A percentile compares a stretch with the other conserved stretches of the same genome.
phyloP scores from a whole-genome alignment of 2,888 invertebrate genomes.

The Ichneumoninae sp. region DNA sequence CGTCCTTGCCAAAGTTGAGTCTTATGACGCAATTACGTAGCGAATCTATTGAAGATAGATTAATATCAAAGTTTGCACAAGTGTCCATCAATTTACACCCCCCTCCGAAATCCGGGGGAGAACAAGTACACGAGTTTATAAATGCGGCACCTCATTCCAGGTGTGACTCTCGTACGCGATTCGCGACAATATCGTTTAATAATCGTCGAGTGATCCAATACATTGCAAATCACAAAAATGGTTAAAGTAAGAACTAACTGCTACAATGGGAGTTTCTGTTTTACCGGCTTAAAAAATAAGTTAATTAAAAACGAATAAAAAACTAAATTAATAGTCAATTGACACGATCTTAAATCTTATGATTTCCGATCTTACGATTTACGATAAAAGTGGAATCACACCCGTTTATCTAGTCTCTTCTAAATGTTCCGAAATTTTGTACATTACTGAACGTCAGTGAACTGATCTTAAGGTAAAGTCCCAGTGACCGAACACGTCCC shows the following conservation, averaged over 20 bases:
- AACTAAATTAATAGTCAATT: neutral
- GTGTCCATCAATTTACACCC: conserved; percentile 25
- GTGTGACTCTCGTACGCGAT: conserved; percentile 23
- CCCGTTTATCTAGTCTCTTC: neutral
- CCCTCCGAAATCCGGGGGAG: conserved; percentile 8
- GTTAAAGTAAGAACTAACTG: conserved; percentile 51
- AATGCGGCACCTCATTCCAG: conserved; percentile 24
- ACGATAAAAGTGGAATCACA: neutral
- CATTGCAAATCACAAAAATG: conserved; percentile 40
- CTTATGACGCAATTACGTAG: neutral
- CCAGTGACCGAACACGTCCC: too few species aligned
- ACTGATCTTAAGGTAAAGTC: neutral
- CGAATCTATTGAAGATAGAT: conserved; percentile 26
- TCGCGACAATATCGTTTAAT: conserved; percentile 1
- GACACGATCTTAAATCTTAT: neutral
- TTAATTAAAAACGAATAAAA: neutral
- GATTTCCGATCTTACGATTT: too few species aligned
- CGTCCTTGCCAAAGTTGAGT: neutral
- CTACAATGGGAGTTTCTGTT: neutral
- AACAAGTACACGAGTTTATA: conserved; percentile 38
- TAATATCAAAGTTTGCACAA: conserved; percentile 51
- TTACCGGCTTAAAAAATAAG: neutral
- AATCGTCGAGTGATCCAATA: neutral
- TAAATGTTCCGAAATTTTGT: neutral
- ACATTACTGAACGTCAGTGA: neutral